A percentile compares a stretch with the other conserved stretches of the same genome.
These are phyloP conservation scores for Drosophila setifemur DNA, from an alignment of 1,140 invertebrate species.

Conservation along the genomic window DNA sequence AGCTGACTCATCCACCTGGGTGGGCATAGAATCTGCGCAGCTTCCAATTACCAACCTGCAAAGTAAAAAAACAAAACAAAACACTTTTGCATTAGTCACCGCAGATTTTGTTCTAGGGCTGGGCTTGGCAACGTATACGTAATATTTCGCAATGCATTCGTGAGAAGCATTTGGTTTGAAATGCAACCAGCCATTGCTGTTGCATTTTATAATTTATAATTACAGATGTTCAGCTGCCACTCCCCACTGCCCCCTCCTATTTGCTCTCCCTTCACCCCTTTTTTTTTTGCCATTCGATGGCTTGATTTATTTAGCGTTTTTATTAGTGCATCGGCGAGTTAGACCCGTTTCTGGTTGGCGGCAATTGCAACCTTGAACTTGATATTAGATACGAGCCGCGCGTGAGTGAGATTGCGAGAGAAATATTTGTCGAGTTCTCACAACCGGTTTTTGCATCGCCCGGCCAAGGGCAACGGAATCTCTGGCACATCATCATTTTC, in stretches of 20 bases:
- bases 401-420: constrained; percentile 25
- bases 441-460: constrained; percentile 59
- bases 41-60: constrained; percentile 64
- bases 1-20: constrained; percentile 26
- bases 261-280: background rate
- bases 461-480: constrained; percentile 47
- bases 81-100: constrained; percentile 57
- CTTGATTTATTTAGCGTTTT: constrained; percentile 60
- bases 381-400: constrained; percentile 68
- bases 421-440: constrained; percentile 25
- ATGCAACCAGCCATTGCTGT: constrained; percentile 6
- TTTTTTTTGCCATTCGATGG: background rate
- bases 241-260: background rate
- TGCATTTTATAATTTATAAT: constrained; percentile 53
- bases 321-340: constrained; percentile 64
- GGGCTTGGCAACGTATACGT: constrained; percentile 52
- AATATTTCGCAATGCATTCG: constrained; percentile 49
- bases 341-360: constrained; percentile 51
- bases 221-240: constrained; percentile 35
- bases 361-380: constrained; percentile 71
- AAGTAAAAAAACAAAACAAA: background rate
- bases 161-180: constrained; percentile 43
- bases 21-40: constrained; percentile 66
- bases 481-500: constrained; percentile 25
- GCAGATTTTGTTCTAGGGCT: constrained; percentile 30